phyloP scores from a whole-genome alignment of 2,113 vertebrate genomes.

The Hemichromis elongatus region DNA sequence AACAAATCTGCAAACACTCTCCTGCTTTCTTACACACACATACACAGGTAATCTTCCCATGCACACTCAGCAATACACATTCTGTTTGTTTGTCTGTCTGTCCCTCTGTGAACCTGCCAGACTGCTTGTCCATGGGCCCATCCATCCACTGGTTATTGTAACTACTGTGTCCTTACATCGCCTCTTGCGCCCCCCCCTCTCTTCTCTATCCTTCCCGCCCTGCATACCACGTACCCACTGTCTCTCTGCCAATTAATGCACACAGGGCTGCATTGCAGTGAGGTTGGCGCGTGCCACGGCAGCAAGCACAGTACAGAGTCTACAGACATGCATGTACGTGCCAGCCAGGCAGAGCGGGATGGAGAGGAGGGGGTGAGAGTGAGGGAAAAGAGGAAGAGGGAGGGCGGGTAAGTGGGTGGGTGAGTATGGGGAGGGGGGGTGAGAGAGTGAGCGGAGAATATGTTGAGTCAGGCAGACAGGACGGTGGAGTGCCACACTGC shows the following conservation, averaged over 20 bases:
- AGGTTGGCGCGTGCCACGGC: conserved; percentile 65
- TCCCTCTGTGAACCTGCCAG: neutral
- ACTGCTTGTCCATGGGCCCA: conserved; percentile 25
- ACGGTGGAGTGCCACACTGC: conserved; percentile 33
- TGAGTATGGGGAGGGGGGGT: neutral
- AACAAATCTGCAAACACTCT: conserved; percentile 47
- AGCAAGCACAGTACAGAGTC: conserved; percentile 69
- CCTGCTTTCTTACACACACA: conserved; percentile 10
- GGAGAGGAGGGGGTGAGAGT: neutral
- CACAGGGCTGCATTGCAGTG: conserved; percentile 80
- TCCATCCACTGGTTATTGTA: conserved; percentile 39
- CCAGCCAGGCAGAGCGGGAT: conserved; percentile 53
- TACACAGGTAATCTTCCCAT: conserved; percentile 35
- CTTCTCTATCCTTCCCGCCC: conserved; percentile 53
- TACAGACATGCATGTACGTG: conserved; percentile 76
- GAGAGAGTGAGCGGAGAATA: conserved; percentile 59
- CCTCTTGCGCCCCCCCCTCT: conserved; percentile 13
- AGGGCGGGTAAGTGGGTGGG: neutral
- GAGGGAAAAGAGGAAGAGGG: too few species aligned
- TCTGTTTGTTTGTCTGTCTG: conserved; percentile 36
- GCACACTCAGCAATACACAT: conserved; percentile 48
- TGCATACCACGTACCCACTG: conserved; percentile 65
- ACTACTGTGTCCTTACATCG: conserved; percentile 53
- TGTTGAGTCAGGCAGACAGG: conserved; percentile 71
- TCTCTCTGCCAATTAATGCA: conserved; percentile 76